Conservation (phyloP, 2,113 vertebrate genomes). For the Triplophysa tibetana region DNA sequence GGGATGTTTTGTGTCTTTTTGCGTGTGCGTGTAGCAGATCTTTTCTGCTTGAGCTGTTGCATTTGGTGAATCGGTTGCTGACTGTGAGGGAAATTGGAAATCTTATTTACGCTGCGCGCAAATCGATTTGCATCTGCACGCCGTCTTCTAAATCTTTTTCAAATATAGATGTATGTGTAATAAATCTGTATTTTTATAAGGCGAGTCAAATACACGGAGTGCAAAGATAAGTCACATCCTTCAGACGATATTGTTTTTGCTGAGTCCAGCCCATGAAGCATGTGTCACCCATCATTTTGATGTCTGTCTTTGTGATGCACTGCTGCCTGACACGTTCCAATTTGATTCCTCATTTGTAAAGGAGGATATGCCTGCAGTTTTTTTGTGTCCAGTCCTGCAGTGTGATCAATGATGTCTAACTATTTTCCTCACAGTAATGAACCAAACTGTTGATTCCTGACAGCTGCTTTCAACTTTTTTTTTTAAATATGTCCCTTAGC, state of each 20-base stretch:
- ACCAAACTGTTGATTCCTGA: background rate
- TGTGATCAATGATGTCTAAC: background rate
- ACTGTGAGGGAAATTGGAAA: conserved; percentile 26
- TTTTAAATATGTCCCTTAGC: too few relatives aligned
- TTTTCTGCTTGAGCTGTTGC: background rate
- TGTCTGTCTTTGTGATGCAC: background rate
- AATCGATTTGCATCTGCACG: background rate
- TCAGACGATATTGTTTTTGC: background rate
- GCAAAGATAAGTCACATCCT: too few relatives aligned
- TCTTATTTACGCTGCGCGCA: background rate
- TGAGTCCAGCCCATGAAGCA: background rate
- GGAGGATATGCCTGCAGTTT: background rate
- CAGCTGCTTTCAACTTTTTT: background rate
- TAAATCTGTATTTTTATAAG: background rate
- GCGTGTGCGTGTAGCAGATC: background rate
- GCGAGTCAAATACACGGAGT: too few relatives aligned
- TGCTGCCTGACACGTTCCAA: background rate
- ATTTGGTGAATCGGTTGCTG: conserved; percentile 19
- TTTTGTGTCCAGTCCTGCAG: background rate
- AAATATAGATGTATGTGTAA: background rate
- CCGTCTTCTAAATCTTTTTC: background rate
- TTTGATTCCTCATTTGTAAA: background rate
- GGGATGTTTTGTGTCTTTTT: conserved; percentile 26
- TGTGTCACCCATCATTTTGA: background rate
- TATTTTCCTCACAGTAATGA: background rate